Evolutionary conservation across 2,113 vertebrate genomes (phyloP), one percentile per base, ranked within the genome.

Genomic region (Girardinichthys multiradiatus): DNA sequence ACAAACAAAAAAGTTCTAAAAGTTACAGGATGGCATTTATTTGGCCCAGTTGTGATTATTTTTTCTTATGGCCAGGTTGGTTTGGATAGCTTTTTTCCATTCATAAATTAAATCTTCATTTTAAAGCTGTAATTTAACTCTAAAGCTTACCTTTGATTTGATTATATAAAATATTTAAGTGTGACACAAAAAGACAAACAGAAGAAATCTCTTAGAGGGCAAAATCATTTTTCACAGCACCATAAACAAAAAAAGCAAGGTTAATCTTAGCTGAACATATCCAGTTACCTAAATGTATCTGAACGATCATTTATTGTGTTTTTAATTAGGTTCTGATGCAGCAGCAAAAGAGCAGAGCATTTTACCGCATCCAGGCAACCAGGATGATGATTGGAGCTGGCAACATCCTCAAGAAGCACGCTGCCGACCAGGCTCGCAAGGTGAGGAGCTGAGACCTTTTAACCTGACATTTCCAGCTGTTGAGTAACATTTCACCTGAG

Each of bases 381-480:
- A 87, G 91, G 85, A 93, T 93, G 91, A 93, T 93, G 91, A 93
- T 93, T 0, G 91, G 91, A 27, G 91, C 91, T 0, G 91, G 91
- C n/a, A 93, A 93, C 80, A 92, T 93, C 74, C 89, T 93, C 2
- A 93, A 93, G 79, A 93, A 93, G 72, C 91, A 93, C 0, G 91
- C 91, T 0, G 91, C 91, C 0, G 91, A 92, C 75, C 91, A 93
- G 85, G 91, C 91, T 29, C 89, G 91, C 76, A 93, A 92, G 85
- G 91, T 92, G 61, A 80, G 33, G 39, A 8, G 0, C 11, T 12
- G 2, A 21, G 4, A 17, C 1, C 27, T 9, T 15, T 48, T 8
- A 2, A 28, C 39, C 31, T 28, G n/a, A 48, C 4, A n/a, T 1
- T 70, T 0, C 1, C 19, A 63, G 60, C 8, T 4, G 29, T 21